Base-by-base conservation (phyloP, 2,888 invertebrate genomes). In the Ichneumoninae sp. region DNA sequence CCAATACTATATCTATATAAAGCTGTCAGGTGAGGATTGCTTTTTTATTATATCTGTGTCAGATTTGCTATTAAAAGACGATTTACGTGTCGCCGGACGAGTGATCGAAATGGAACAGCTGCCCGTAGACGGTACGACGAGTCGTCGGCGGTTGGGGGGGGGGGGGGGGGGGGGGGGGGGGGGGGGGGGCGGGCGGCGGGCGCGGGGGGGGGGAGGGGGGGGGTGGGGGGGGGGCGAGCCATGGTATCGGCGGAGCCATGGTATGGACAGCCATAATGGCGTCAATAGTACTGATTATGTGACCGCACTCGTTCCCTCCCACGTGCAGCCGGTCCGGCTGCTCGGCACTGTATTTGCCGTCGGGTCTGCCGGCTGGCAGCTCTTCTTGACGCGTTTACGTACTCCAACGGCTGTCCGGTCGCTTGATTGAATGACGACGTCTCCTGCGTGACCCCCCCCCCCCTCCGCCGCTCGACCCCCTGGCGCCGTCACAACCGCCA, bases 221-320 rank as follows among this genome's bases (percentile, higher is more conserved):
- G n/a, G n/a, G n/a, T n/a, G n/a, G n/a, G n/a, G n/a, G n/a, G 50
- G 30, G 22, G 65, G 19, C 2, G 30, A 52, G 19, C 26, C 5
- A 52, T 33, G 3, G 19, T 19, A 52, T 47, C 75, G 85, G 86
- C 82, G 79, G 81, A 83, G 65, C 26, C 75, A 75, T 47, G 74
- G 69, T 75, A 47, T 68, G 54, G 62, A 83, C 65, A 76, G 30
- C 84, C 87, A 87, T 90, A 91, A 90, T 90, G 87, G 86, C 89
- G 89, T 91, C 91, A 91, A 91, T 92, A 90, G 91, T 86, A 89
- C 90, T 91, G 90, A 92, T 91, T 91, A 91, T 91, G 88, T 88
- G 90, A 89, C 90, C 89, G 86, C 89, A 88, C 85, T 86, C 86
- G 81, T 82, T 86, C 57, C 57, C 85, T 30, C 8, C 84, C 82